Evolutionary conservation across 2,888 invertebrate genomes (phyloP), one percentile per base, ranked within the genome.

Genomic region (Dendrolimus pini): DNA sequence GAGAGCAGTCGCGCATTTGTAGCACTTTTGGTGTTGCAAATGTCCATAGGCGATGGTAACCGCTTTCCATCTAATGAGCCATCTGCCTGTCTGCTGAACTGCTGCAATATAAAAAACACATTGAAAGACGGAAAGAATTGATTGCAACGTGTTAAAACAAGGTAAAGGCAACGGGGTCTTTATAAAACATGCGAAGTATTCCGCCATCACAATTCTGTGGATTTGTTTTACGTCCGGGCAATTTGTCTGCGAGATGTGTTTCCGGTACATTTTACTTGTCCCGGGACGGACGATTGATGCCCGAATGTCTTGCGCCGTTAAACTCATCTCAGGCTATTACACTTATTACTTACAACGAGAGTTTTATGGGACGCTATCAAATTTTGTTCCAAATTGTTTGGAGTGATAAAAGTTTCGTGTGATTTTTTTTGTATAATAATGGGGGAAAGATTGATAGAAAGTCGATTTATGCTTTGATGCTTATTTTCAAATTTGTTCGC

Each of bases 171-270:
- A 10, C 47, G 9, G 47, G 47, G 9, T 6, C 47, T 12, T 2
- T 47, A 47, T 47, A 47, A 47, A 47, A 47, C 47, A 47, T 47
- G 47, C 47, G 12, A 12, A 9, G 47, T 12, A 47, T 12, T 9
- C 57, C 55, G 53, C 30, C 41, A 54, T 56, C 58, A 55, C 58
- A 59, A 57, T 53, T 59, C 57, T 52, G 53, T 53, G 59, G 59
- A 56, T 57, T 59, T 59, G 59, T 57, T 55, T 57, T 53, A 53
- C 53, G 59, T 41, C 56, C 13, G 53, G 59, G 57, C 53, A 59
- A 59, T 57, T 55, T 59, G 59, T 59, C 53, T 57, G 55, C 47
- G 12, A 47, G 47, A 47, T 47, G 47, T 47, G 47, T 47, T 47
- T 47, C 47, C 47, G 47, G 47, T 47, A 47, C 47, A 47, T 47